phyloP scores from a whole-genome alignment of 1,140 invertebrate species.

The Triops longicaudatus region DNA sequence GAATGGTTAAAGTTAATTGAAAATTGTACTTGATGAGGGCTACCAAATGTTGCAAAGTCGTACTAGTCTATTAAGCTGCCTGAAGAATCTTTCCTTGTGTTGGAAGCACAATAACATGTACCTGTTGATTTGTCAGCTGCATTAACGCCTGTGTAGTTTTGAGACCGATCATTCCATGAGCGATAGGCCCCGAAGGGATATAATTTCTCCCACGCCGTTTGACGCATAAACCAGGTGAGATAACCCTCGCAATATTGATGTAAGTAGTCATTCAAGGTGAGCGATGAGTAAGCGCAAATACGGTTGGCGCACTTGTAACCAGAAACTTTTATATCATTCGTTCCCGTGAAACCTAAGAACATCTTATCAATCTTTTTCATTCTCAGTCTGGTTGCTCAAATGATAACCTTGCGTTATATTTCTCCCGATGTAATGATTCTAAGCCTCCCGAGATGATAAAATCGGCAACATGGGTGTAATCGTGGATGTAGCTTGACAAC shows the following conservation, averaged over 20 bases:
- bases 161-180: background rate
- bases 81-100: background rate
- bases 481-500: no score
- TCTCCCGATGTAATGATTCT: no score
- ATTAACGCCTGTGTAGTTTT: background rate
- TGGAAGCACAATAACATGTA: background rate
- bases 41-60: no score
- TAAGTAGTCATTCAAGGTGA: background rate
- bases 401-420: no score
- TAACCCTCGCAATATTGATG: background rate
- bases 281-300: background rate
- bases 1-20: background rate
- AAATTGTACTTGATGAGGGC: background rate
- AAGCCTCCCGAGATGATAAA: no score
- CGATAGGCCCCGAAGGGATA: background rate
- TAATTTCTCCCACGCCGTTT: background rate
- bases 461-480: no score
- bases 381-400: no score
- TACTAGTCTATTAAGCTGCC: no score
- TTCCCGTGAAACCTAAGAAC: background rate
- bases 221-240: no score
- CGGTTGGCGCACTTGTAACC: background rate
- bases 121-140: background rate
- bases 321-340: background rate
- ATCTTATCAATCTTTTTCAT: background rate